phyloP scores from a whole-genome alignment of 2,888 invertebrate species.

The Synanthedon tipuliformis region DNA sequence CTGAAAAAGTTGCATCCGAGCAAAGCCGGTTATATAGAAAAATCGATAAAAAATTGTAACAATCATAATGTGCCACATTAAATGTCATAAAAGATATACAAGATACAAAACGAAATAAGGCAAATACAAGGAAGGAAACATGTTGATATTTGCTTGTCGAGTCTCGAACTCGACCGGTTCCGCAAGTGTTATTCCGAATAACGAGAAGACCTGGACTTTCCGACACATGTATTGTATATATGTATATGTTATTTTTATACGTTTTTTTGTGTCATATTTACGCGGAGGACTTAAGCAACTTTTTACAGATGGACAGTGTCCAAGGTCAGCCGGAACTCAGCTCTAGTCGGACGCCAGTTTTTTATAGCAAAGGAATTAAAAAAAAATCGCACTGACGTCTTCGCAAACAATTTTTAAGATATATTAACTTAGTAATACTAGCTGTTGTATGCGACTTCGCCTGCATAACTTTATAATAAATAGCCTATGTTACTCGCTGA shows the following conservation, averaged over 20 bases:
- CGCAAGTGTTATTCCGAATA: slow-evolving; percentile 67
- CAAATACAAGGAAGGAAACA: slow-evolving; percentile 61
- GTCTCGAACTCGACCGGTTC: slow-evolving; percentile 47
- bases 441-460: no score
- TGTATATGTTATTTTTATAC: slow-evolving; percentile 26
- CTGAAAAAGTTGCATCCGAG: no score
- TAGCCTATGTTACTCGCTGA: no score
- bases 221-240: slow-evolving; percentile 19
- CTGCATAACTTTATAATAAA: no score
- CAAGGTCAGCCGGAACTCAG: slow-evolving; percentile 56
- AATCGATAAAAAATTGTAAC: no score
- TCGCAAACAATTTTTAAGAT: no score
- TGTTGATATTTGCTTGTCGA: slow-evolving; percentile 53
- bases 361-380: slow-evolving; percentile 42
- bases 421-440: no score
- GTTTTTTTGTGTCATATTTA: slow-evolving; percentile 16
- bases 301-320: slow-evolving; percentile 40
- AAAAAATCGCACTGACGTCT: not conserved
- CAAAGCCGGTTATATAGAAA: no score
- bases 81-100: not conserved
- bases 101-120: slow-evolving; percentile 5
- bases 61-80: no score
- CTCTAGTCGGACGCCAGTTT: slow-evolving; percentile 31
- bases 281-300: slow-evolving; percentile 3
- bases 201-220: slow-evolving; percentile 64